phyloP scores from a whole-genome alignment of 2,888 invertebrate species.

The Aethes cnicana region DNA sequence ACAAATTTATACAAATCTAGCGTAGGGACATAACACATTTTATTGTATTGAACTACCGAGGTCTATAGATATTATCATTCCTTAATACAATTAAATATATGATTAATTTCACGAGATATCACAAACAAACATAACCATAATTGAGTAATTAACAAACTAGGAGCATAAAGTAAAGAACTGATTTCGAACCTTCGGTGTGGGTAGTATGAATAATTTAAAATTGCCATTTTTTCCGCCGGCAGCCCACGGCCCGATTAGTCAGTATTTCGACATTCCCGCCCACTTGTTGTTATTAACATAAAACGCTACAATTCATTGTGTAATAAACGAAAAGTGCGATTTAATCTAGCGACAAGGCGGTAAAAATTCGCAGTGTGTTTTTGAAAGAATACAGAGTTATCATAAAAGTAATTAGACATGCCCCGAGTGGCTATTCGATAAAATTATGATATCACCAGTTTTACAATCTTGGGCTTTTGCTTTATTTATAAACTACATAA shows the following conservation, averaged over 20 bases:
- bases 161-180: constrained; percentile 67
- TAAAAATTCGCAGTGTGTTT: constrained; percentile 8
- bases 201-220: constrained; percentile 79
- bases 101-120: background rate
- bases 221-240: constrained; percentile 77
- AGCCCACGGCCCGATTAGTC: constrained; percentile 78
- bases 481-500: no score
- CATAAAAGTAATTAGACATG: no score
- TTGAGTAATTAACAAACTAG: constrained; percentile 75
- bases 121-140: constrained; percentile 42
- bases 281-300: constrained; percentile 76
- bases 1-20: no score
- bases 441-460: no score
- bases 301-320: constrained; percentile 78
- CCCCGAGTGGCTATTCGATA: no score
- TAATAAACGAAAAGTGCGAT: constrained; percentile 76
- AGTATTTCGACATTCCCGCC: constrained; percentile 78
- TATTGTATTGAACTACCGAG: no score
- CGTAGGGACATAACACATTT: no score
- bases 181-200: constrained; percentile 63
- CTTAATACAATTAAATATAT: no score
- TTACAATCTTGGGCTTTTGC: no score
- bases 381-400: no score
- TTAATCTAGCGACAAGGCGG: constrained; percentile 70
- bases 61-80: no score